A percentile compares a stretch with the other conserved stretches of the same genome.
These are phyloP conservation scores for Macrosiphum euphorbiae DNA, from an alignment of 2,888 invertebrate genomes.

Conservation along the genomic window DNA sequence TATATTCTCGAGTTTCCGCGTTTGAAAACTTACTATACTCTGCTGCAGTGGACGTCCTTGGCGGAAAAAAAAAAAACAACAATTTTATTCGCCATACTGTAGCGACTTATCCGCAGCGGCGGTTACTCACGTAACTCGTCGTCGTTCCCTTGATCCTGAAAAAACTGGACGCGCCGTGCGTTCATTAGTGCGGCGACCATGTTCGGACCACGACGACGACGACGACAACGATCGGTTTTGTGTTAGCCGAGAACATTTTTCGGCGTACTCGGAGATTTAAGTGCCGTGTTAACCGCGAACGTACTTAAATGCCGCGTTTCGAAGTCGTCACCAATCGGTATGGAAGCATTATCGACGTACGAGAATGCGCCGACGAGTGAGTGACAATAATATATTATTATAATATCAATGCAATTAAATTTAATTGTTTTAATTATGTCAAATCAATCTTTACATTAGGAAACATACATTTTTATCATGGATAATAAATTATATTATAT, in stretches of 20 bases:
- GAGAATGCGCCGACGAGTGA: slow-evolving; percentile 63
- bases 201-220: slow-evolving; percentile 28
- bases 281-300: slow-evolving; percentile 6
- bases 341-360: slow-evolving; percentile 65
- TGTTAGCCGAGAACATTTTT: neutral
- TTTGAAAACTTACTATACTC: neutral
- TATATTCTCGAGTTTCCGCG: slow-evolving; percentile 49
- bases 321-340: slow-evolving; percentile 65
- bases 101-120: neutral
- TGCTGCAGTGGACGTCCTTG: slow-evolving; percentile 47
- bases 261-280: slow-evolving; percentile 46
- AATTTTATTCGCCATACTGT: neutral
- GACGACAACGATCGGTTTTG: neutral
- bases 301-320: slow-evolving; percentile 61
- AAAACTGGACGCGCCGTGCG: slow-evolving; percentile 26
- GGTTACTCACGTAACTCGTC: slow-evolving; percentile 25
- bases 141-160: slow-evolving; percentile 61
- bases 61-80: slow-evolving; percentile 22
- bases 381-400: slow-evolving; percentile 8
- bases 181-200: slow-evolving; percentile 53
- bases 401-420: neutral
- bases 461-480: neutral
- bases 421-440: neutral
- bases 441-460: neutral
- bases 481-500: neutral